Evolutionary conservation across 2,113 vertebrate genomes (phyloP), one percentile per base, ranked within the genome.

Genomic region (Sander vitreus): DNA sequence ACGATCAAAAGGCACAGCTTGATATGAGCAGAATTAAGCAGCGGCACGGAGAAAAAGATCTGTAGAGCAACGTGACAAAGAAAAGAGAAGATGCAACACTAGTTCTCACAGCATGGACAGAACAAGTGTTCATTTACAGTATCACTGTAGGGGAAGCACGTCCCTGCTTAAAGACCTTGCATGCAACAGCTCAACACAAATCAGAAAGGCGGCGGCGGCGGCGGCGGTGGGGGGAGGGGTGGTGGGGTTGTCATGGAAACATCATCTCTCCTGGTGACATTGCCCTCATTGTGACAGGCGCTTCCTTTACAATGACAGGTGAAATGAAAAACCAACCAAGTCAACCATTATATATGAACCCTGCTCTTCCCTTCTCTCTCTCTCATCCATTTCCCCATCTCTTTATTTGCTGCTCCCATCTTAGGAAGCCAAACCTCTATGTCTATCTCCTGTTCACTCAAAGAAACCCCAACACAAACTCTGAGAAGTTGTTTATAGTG

Each of bases 201-300:
- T 83, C 67, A 81, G 63, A 45, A 65, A 73, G 5, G 33, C 0
- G 53, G 55, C 2, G 1, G 6, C 3, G 6, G 12, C 59, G 16
- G n/a, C n/a, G n/a, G n/a, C n/a, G n/a, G n/a, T n/a, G n/a, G n/a
- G n/a, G n/a, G n/a, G n/a, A n/a, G n/a, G n/a, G n/a, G n/a, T n/a
- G n/a, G n/a, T n/a, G n/a, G n/a, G n/a, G n/a, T 91, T 87, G 90
- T 90, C 88, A 92, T 92, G 89, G 91, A 80, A 89, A 93, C 90
- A 65, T 83, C 50, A 33, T 54, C 71, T 76, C 72, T 86, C 85
- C 81, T 73, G 80, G 60, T 77, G 79, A 85, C 84, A 86, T 81
- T 81, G 78, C 75, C 81, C 83, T 83, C 72, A 55, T 74, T 87
- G 78, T 88, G 88, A 90, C 88, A 87, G 89, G 62, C 45, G 50